Evolutionary conservation across 35 echinoderm and acorn worm genomes (phyloP).

Genomic region (Anneissia japonica): DNA sequence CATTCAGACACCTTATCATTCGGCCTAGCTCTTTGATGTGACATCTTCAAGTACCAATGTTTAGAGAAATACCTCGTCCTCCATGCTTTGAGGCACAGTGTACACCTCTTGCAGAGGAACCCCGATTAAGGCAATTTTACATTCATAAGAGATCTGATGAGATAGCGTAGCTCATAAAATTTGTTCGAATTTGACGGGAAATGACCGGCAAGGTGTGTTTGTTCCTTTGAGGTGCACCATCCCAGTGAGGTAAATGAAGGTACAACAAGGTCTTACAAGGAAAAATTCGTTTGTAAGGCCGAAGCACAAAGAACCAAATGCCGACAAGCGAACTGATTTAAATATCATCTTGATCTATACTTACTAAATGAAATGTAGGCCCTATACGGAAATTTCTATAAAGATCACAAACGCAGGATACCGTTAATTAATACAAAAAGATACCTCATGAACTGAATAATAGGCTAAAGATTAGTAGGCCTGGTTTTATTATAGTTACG

Average conservation of each 20-base stretch:
- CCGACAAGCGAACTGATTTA: no score
- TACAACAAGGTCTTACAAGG: not conserved
- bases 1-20: not conserved
- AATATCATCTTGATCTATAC: no score
- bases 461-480: no score
- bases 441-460: no score
- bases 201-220: not conserved
- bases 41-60: not conserved
- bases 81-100: no score
- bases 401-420: no score
- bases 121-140: no score
- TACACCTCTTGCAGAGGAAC: not conserved
- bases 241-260: not conserved
- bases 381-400: no score
- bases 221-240: not conserved
- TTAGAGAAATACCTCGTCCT: not conserved
- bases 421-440: no score
- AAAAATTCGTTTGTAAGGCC: not conserved
- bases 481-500: no score
- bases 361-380: no score
- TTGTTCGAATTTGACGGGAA: not conserved
- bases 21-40: not conserved
- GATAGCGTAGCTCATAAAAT: not conserved
- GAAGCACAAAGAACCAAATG: not conserved
- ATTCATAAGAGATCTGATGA: not conserved